phyloP scores from a whole-genome alignment of 2,888 invertebrate species.

The Melanotus villosus region DNA sequence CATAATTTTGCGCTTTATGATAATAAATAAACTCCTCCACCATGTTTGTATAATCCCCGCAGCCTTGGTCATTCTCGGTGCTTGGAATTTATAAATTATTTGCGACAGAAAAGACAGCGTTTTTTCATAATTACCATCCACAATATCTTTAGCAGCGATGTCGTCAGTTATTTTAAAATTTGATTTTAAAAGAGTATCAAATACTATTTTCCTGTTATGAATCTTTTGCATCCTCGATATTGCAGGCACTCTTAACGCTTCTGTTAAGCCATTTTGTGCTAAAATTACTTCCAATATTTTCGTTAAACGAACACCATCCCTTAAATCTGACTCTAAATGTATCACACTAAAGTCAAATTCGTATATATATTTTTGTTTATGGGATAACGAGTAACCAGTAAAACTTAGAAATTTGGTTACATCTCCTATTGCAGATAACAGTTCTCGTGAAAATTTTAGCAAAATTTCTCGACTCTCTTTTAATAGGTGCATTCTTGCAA shows the following conservation, averaged over 20 bases:
- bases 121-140: conserved; percentile 90
- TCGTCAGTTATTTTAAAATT: conserved; percentile 76
- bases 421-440: conserved; percentile 86
- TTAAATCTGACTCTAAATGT: too few relatives aligned
- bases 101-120: conserved; percentile 91
- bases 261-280: conserved; percentile 77
- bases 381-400: conserved; percentile 81
- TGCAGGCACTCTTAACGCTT: conserved; percentile 83
- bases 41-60: too few relatives aligned
- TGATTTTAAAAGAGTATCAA: conserved; percentile 76
- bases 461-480: conserved; percentile 87
- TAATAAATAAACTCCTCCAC: too few relatives aligned
- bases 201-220: too few relatives aligned
- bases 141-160: conserved; percentile 84
- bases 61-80: too few relatives aligned
- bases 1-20: too few relatives aligned
- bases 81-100: conserved; percentile 87
- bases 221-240: conserved; percentile 89
- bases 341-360: too few relatives aligned
- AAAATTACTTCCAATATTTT: conserved; percentile 87
- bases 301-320: too few relatives aligned
- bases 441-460: conserved; percentile 82
- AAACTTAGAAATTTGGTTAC: conserved; percentile 84
- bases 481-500: conserved; percentile 77
- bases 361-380: conserved; percentile 87